Base-by-base conservation (phyloP, 2,888 invertebrate species). In the Aquatica leii region DNA sequence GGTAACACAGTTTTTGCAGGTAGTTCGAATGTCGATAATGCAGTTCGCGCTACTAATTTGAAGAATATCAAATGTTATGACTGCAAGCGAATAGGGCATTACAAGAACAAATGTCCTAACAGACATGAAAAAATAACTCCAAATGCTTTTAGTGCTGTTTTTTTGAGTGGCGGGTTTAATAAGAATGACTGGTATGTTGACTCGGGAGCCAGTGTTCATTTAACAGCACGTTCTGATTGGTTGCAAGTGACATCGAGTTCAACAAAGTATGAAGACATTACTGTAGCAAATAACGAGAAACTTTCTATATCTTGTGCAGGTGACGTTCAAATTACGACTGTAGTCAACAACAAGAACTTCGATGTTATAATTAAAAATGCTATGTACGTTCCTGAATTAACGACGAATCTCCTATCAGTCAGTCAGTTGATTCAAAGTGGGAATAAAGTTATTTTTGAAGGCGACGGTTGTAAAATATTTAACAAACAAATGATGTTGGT, bases 101-200 rank as follows among this genome's bases (percentile, higher is more conserved):
- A 62, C 24, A 20, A 49, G 8, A 65, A 65, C 17, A 53, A 61
- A 46, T 63, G 55, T 20, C 43, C 62, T 21, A 35, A 49, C 51
- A 40, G 40, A 40, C 37, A 46, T 59, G 46, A 37, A 12, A 53
- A 49, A 8, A 46, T 48, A 48, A 24, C 14, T 11, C 53, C 40
- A 14, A 70, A 69, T 52, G 71, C 67, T 17, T 74, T 76, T 62
- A 72, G 65, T 67, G 73, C 67, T 20, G 71, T 71, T 53, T 70
- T 70, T 63, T 56, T 69, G 17, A 73, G 61, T 40, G 65, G 59
- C 18, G 46, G 65, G 31, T 72, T 67, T 56, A 59, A 69, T 11
- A 70, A 68, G 14, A 48, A 50, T n/a, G 72, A 75, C 31, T 77
- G 70, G 68, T 77, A 74, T 46, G 41, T 75, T 1, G 74, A 76